Evolutionary conservation across 2,113 vertebrate genomes (phyloP), one percentile per base, ranked within the genome.

Genomic region (Todiramphus chloris): DNA sequence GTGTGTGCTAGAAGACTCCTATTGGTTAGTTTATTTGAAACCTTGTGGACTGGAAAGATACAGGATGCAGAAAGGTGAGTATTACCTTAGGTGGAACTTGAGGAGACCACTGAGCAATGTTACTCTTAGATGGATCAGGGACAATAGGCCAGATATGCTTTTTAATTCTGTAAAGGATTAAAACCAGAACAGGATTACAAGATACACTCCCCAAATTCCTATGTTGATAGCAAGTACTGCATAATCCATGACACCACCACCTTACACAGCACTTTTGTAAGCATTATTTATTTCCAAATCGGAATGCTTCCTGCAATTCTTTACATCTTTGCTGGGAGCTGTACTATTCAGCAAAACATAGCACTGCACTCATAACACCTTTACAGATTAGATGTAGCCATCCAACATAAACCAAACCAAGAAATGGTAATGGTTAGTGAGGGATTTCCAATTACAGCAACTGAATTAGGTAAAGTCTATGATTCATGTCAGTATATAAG

Each of bases 41-140:
- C n/a, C n/a, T 58, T 48, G 25, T 19, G 9, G 21, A 77, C 51
- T 51, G 79, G 31, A 21, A 59, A 70, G 33, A 72, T 11, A 53
- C 1, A 56, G 6, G 23, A 86, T n/a, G 19, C 41, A 51, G 43
- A 93, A 91, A 58, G 30, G 23, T n/a, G 39, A 97, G 3, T 83
- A 91, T 98, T 98, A 99, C 99, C 98, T 98, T 98, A 19, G 97
- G 89, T 63, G 98, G 98, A 77, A 98, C 98, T 84, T 99, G 99
- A 87, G 99, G 99, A 84, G 99, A 99, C 99, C 99, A 99, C 92
- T 98, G 98, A 60, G 99, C 99, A 85, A 99, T 99, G 70, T 99
- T 99, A 98, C 99, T 99, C 94, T 99, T 99, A 81, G 98, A 98
- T 48, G 99, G 99, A 97, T 99, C 98, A 69, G 99, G 99, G 86